Conservation (phyloP, 2,113 vertebrate genomes). For the Ctenodactylus gundi region DNA sequence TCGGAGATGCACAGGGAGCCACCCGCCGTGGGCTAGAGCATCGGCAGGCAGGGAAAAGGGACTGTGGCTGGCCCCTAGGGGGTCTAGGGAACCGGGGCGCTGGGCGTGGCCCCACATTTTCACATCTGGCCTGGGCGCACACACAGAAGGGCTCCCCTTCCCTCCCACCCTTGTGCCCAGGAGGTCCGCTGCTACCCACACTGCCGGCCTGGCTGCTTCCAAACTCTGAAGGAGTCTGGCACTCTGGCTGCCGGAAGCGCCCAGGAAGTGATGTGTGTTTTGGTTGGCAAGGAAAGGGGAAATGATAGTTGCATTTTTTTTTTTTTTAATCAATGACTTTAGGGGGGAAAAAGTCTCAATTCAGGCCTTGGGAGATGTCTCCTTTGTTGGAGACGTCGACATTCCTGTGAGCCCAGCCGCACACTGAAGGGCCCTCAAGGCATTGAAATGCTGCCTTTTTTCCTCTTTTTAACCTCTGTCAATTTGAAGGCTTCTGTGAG, state of each 20-base stretch:
- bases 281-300: not conserved
- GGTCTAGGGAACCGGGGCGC: accelerated
- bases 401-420: too few relatives aligned
- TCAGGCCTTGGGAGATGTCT: accelerated
- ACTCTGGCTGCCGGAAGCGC: not conserved
- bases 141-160: too few relatives aligned
- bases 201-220: accelerated
- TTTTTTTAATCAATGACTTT: not conserved
- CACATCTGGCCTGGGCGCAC: not conserved
- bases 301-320: not conserved
- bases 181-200: not conserved
- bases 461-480: not conserved
- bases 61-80: accelerated
- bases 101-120: accelerated
- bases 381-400: accelerated
- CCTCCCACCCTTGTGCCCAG: not conserved
- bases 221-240: too few relatives aligned
- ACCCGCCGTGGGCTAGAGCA: too few relatives aligned
- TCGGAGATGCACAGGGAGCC: not conserved
- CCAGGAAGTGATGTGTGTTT: not conserved
- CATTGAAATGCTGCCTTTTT: accelerated
- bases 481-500: too few relatives aligned
- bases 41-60: accelerated
- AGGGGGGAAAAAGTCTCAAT: not conserved
- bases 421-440: accelerated